These are phyloP conservation scores for Lindbergichthys nudifrons DNA, from an alignment of 2,797 vertebrate species.

Conservation along the genomic window DNA sequence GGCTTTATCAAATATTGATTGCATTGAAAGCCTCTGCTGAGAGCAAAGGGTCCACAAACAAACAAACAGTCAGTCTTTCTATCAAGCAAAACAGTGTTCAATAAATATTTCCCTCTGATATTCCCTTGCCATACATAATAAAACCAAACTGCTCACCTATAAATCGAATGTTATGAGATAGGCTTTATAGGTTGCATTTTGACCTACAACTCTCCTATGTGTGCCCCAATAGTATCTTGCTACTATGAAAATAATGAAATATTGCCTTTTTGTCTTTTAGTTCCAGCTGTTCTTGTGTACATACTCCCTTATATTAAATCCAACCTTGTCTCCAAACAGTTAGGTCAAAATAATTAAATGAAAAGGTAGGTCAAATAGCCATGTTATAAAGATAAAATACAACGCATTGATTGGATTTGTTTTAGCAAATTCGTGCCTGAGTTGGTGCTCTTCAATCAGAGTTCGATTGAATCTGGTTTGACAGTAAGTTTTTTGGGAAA, in stretches of 20 bases:
- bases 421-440: no score
- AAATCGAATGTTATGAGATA: slow-evolving; percentile 20
- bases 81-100: slow-evolving; percentile 28
- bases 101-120: slow-evolving; percentile 35
- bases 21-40: slow-evolving; percentile 47
- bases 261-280: background rate
- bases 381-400: no score
- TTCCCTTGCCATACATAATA: slow-evolving; percentile 26
- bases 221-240: background rate
- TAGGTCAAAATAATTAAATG: background rate
- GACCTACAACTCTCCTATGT: background rate
- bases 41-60: slow-evolving; percentile 48
- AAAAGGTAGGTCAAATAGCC: no score
- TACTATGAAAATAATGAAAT: slow-evolving; percentile 12
- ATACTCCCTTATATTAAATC: slow-evolving; percentile 1
- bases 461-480: no score
- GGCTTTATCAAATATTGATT: slow-evolving; percentile 72
- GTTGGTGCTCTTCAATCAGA: no score
- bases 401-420: no score
- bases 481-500: no score
- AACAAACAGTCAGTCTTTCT: slow-evolving; percentile 49
- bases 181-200: slow-evolving; percentile 14
- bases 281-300: background rate
- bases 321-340: background rate
- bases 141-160: slow-evolving; percentile 7